Evolutionary conservation across 2,888 invertebrate species (phyloP).

Genomic region (Plagodis pulveraria): DNA sequence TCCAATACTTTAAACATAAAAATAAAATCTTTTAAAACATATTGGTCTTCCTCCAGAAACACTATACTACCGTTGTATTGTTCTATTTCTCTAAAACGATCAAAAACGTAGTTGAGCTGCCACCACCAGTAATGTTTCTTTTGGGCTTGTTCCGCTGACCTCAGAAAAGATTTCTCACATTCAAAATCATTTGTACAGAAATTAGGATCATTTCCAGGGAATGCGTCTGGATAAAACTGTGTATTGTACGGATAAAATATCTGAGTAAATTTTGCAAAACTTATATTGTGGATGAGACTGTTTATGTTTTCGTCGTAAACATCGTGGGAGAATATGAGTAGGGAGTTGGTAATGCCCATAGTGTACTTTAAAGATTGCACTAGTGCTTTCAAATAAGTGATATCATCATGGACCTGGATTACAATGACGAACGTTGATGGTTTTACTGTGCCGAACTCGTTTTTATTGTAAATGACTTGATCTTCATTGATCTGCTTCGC

Average conservation of each 20-base stretch:
- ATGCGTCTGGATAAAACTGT: constrained; percentile 53
- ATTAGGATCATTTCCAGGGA: constrained; percentile 50
- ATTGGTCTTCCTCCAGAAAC: constrained; percentile 49
- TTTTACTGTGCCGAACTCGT: constrained; percentile 21
- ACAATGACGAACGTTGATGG: constrained; percentile 44
- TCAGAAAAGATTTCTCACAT: constrained; percentile 40
- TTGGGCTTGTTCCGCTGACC: constrained; percentile 45
- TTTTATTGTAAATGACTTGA: constrained; percentile 42
- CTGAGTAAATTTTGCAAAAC: constrained; percentile 51
- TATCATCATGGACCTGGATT: constrained; percentile 52
- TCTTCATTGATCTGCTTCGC: constrained; percentile 45
- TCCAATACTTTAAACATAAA: constrained; percentile 44
- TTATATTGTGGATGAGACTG: constrained; percentile 31
- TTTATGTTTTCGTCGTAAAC: constrained; percentile 42
- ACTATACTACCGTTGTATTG: constrained; percentile 40
- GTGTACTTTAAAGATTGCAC: constrained; percentile 44
- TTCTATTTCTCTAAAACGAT: constrained; percentile 39
- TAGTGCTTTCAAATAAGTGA: constrained; percentile 43
- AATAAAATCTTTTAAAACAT: constrained; percentile 53
- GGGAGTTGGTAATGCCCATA: constrained; percentile 42
- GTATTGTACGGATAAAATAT: constrained; percentile 53
- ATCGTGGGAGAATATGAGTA: constrained; percentile 54
- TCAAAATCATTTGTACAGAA: constrained; percentile 46
- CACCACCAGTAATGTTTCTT: constrained; percentile 63
- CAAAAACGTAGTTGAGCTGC: constrained; percentile 55